Evolutionary conservation across 1,140 invertebrate genomes (phyloP).

Genomic region (Lamellibrachia luymesi): DNA sequence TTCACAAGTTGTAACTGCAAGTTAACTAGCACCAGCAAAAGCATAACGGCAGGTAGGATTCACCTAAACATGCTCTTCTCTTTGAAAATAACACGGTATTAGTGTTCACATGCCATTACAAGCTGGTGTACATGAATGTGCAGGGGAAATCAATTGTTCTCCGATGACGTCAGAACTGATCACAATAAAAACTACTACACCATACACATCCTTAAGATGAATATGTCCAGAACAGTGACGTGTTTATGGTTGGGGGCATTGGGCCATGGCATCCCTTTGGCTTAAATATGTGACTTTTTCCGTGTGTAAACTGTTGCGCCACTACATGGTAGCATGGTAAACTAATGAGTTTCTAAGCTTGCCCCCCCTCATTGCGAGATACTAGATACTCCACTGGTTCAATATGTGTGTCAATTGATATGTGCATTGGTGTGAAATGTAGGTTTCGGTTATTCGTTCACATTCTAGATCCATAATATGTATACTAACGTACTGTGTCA

Average conservation of each 20-base stretch:
- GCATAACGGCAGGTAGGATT: background rate
- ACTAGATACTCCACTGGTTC: background rate
- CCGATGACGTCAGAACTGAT: background rate
- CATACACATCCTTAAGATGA: too few relatives aligned
- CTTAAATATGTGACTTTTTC: too few relatives aligned
- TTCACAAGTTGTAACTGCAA: background rate
- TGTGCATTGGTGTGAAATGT: background rate
- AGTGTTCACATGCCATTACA: background rate
- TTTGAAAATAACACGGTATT: background rate
- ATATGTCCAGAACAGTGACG: too few relatives aligned
- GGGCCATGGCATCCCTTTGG: too few relatives aligned
- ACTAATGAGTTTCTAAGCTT: too few relatives aligned
- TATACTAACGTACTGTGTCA: background rate
- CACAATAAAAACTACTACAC: background rate
- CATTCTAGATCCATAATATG: background rate
- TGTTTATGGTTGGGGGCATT: too few relatives aligned
- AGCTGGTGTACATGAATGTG: background rate
- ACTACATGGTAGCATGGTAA: too few relatives aligned
- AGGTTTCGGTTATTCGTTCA: background rate
- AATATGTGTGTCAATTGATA: too few relatives aligned
- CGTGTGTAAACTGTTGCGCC: too few relatives aligned
- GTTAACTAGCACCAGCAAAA: background rate
- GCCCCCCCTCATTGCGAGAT: too few relatives aligned
- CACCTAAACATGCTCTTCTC: background rate
- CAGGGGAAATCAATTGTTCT: background rate